A percentile compares a stretch with the other conserved stretches of the same genome.
phyloP scores from a whole-genome alignment of 2,113 vertebrate species.

The Propithecus coquereli region DNA sequence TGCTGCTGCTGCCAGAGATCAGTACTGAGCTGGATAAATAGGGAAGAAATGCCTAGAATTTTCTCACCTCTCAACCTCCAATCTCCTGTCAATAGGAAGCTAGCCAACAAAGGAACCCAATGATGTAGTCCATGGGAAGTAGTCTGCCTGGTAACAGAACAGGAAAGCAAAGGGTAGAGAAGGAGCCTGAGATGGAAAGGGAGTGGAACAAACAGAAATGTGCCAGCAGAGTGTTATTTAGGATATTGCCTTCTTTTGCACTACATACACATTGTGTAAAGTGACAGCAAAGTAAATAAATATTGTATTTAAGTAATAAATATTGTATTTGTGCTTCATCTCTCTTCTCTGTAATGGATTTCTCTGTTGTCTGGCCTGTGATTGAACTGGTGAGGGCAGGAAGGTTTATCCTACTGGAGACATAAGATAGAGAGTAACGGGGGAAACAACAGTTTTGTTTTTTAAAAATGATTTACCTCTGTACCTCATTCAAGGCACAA shows the following conservation, averaged over 20 bases:
- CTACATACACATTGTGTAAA: neutral
- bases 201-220: neutral
- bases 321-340: neutral
- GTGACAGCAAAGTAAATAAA: neutral
- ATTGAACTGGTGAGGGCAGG: neutral
- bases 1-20: neutral
- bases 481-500: neutral
- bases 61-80: neutral
- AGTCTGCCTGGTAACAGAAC: neutral
- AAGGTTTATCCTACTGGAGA: neutral
- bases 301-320: neutral
- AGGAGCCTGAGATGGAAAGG: neutral
- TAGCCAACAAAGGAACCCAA: neutral
- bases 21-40: neutral
- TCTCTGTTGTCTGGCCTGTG: neutral
- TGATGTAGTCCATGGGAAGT: neutral
- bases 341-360: neutral
- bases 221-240: neutral
- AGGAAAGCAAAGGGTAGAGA: neutral
- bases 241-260: neutral
- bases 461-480: neutral
- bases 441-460: neutral
- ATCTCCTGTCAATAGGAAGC: neutral
- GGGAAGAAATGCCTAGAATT: neutral
- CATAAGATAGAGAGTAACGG: neutral